Evolutionary conservation across 2,113 vertebrate species (phyloP), one percentile per base, ranked within the genome.

Genomic region (Rhynchomys soricoides): DNA sequence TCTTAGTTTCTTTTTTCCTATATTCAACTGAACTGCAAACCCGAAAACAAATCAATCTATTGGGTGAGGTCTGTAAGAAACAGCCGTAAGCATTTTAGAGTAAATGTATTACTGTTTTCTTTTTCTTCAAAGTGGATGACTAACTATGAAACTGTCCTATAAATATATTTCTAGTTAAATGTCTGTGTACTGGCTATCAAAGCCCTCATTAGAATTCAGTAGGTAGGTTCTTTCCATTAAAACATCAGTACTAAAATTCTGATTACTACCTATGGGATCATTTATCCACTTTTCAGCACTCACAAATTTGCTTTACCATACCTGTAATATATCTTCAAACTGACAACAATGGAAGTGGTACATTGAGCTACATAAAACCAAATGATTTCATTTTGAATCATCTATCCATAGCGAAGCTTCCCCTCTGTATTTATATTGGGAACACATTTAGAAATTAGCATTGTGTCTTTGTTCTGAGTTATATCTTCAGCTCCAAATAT

Each of bases 121-220:
- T 8, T 29, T 43, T 70, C 5, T 15, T 89, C 6, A 91, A 50
- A 88, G 68, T 50, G 0, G 3, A 43, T 17, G 1, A 29, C 29
- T 64, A 8, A 43, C 16, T 50, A 59, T 1, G 1, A 2, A 7
- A 50, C 0, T 3, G 0, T 29, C 10, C 52, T 45, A 4, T 34
- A 16, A 1, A 31, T 1, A 78, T 12, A 89, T 43, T 64, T 86
- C 29, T 75, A 19, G 19, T 4, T n/a, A 8, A 77, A 8, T 7
- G 13, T 21, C 0, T 7, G 3, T 29, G 26, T 1, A 17, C 19
- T 34, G 75, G 21, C 11, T 40, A 43, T 77, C 6, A 11, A 43
- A 59, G 7, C 50, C 21, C 1, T 29, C 37, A 1, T 3, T 78
- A 78, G 9, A n/a, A 86, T 62, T 55, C 88, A 88, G 55, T 29